Base-by-base conservation (phyloP, 1,140 invertebrate species). In the Tetragonula clypearis region DNA sequence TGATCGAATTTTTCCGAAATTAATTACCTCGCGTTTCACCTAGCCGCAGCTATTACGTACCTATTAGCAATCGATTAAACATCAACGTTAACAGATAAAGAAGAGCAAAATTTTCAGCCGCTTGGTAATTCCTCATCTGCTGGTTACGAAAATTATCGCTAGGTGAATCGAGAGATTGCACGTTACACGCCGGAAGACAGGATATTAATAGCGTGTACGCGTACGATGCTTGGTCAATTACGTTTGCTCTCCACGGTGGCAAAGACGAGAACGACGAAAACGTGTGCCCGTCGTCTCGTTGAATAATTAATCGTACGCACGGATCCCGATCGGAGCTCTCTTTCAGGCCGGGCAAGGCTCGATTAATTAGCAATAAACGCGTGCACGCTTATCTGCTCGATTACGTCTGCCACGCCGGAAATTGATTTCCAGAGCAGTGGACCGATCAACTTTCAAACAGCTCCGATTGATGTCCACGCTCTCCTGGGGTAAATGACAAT, bases 361-460 rank as follows among this genome's bases (percentile, higher is more conserved):
- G 35, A 82, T 82, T 82, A 76, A 82, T 82, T 82, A 68, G 60
- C 80, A 76, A 82, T 82, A 82, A 82, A 82, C 80, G 73, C 72
- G 60, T 23, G 49, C 30, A 56, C 69, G 26, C 71, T 55, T 30
- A 56, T 23, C 53, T 30, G 17, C 30, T 68, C 35, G 80, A 82
- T 82, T 82, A 49, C 60, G 56, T 26, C 73, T 68, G 80, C 72
- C 60, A 80, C 41, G 41, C 9, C 14, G 72, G 72, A 56, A 82
- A 82, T 82, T 82, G 80, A 82, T 82, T 76, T 41, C 62, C 69
- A 30, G 41, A 49, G 1, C 30, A 62, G 53, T 17, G n/a, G 60
- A 75, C 19, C 26, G 35, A 49, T 55, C 19, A 55, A 49, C 72
- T 82, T 55, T 75, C 30, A 58, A 55, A 56, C 41, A 8, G 49